Conservation (phyloP, 1,140 invertebrate species). For the Pantala flavescens region DNA sequence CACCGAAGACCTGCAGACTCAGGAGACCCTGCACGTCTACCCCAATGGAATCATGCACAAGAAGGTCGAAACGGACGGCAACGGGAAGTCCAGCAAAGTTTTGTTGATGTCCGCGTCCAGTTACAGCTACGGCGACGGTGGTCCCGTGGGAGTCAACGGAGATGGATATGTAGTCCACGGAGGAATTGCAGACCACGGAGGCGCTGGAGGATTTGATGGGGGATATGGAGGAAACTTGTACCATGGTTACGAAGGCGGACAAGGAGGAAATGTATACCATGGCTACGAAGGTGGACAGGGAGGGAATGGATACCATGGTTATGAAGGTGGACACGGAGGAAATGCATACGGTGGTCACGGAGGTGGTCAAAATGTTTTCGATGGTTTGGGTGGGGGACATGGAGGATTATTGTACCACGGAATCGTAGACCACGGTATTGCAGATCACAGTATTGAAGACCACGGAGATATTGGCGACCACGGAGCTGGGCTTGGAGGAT, state of each 20-base stretch:
- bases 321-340: background rate
- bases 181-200: background rate
- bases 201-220: background rate
- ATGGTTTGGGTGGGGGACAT: background rate
- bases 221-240: background rate
- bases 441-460: background rate
- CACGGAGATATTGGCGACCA: background rate
- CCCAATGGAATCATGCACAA: background rate
- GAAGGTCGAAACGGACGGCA: background rate
- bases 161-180: background rate
- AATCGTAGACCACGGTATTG: too few species aligned
- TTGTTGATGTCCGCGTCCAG: background rate
- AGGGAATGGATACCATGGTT: background rate
- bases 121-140: background rate
- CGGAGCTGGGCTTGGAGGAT: background rate
- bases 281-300: background rate
- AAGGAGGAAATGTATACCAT: background rate
- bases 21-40: background rate
- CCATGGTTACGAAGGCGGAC: background rate
- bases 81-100: background rate
- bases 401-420: background rate
- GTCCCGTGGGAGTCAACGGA: background rate
- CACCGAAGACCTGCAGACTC: background rate
- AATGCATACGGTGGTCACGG: background rate
- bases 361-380: background rate